phyloP scores from a whole-genome alignment of 2,888 invertebrate species.

The Actias luna region DNA sequence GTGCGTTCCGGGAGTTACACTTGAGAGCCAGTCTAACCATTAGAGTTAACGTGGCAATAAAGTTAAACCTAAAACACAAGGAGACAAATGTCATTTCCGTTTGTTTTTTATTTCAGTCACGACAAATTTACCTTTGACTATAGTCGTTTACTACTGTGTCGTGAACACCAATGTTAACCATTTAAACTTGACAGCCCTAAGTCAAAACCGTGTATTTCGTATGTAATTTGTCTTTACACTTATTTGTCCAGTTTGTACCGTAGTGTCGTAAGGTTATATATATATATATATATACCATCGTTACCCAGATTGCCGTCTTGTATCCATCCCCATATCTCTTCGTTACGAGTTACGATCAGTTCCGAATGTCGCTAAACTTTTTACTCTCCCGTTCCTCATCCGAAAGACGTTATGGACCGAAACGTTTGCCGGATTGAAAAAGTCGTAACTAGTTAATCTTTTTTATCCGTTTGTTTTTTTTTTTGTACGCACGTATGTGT shows the following conservation, averaged over 20 bases:
- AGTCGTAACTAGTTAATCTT: slow-evolving; percentile 11
- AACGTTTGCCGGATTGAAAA: slow-evolving; percentile 11
- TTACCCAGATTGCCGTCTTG: slow-evolving; percentile 29
- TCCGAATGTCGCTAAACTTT: background rate
- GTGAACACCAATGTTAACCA: too few species aligned
- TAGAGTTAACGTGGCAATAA: too few species aligned
- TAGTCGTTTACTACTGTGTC: too few species aligned
- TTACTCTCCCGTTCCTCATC: slow-evolving; percentile 1
- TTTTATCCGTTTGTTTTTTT: slow-evolving; percentile 8
- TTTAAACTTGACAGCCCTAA: background rate
- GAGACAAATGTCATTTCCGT: too few species aligned
- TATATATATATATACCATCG: slow-evolving; percentile 28
- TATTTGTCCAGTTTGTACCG: slow-evolving; percentile 19
- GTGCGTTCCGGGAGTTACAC: too few species aligned
- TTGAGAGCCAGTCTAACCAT: too few species aligned
- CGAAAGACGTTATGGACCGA: slow-evolving; percentile 6
- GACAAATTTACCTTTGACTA: too few species aligned
- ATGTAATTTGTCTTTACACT: slow-evolving; percentile 10
- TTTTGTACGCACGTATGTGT: background rate
- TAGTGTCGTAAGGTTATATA: slow-evolving; percentile 22
- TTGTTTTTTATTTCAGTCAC: too few species aligned
- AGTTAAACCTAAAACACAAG: too few species aligned
- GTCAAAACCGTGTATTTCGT: slow-evolving; percentile 2
- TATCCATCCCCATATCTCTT: slow-evolving; percentile 18
- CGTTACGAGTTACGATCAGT: slow-evolving; percentile 2